phyloP scores from a whole-genome alignment of 2,888 invertebrate genomes.

The Apamea monoglypha region DNA sequence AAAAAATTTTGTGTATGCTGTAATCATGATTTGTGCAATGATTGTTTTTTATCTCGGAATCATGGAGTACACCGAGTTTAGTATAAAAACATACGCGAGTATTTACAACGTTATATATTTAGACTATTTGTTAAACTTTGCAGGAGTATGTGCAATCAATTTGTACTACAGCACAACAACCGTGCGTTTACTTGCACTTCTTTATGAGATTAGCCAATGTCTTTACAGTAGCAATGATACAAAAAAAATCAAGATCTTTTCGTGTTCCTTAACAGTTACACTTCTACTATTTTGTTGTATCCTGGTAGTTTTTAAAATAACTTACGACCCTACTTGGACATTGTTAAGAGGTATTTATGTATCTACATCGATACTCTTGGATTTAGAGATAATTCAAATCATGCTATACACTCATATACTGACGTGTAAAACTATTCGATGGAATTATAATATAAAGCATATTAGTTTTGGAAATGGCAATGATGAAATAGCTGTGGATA shows the following conservation, averaged over 20 bases:
- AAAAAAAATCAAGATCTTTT: conserved; percentile 24
- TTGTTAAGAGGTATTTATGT: conserved; percentile 40
- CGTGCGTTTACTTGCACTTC: conserved; percentile 33
- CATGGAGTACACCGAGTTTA: conserved; percentile 28
- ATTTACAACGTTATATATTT: conserved; percentile 46
- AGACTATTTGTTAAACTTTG: conserved; percentile 29
- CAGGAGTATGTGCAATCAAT: conserved; percentile 30
- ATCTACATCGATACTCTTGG: conserved; percentile 37
- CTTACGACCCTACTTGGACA: conserved; percentile 39
- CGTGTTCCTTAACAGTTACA: neutral
- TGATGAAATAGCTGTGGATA: conserved; percentile 34
- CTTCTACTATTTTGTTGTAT: conserved; percentile 18
- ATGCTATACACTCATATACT: conserved; percentile 29
- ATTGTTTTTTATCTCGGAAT: conserved; percentile 7
- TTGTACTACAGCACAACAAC: conserved; percentile 33
- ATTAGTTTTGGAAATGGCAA: conserved; percentile 31
- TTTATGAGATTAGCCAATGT: conserved; percentile 31
- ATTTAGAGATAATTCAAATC: conserved; percentile 46
- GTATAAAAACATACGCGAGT: neutral
- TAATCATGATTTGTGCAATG: conserved; percentile 16
- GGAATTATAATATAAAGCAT: conserved; percentile 36
- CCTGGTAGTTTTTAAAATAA: conserved; percentile 38
- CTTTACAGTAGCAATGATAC: conserved; percentile 23
- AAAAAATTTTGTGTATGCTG: conserved; percentile 31
- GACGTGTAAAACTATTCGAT: conserved; percentile 40